Evolutionary conservation across 2,113 vertebrate species (phyloP).

Genomic region (Cebus imitator): DNA sequence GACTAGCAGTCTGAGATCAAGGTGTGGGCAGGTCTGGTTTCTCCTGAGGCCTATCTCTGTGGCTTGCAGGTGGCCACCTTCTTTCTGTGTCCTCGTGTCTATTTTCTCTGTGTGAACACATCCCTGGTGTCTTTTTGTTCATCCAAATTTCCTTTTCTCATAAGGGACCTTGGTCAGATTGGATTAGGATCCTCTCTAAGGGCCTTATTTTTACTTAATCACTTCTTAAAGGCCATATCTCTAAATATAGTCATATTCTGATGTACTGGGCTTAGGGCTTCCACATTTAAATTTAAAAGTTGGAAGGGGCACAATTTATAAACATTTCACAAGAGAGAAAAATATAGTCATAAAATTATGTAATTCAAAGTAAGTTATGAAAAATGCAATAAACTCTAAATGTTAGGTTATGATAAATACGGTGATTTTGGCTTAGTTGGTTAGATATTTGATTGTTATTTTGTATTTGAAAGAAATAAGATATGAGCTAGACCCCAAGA

Average conservation of each 20-base stretch:
- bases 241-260: not conserved
- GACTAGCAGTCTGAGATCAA: not conserved
- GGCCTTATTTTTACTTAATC: not conserved
- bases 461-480: not conserved
- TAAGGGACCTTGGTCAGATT: not conserved
- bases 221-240: not conserved
- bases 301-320: not conserved
- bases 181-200: not conserved
- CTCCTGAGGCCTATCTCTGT: not conserved
- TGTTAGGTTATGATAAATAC: not conserved
- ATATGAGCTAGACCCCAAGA: not conserved
- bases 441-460: slow-evolving; percentile 2
- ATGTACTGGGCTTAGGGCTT: not conserved
- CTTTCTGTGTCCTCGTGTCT: not conserved
- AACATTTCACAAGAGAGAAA: not conserved
- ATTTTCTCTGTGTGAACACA: not conserved
- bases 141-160: not conserved
- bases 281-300: not conserved
- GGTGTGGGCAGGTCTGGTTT: not conserved
- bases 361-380: not conserved
- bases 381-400: not conserved
- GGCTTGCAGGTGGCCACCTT: not conserved
- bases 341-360: not conserved
- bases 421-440: not conserved
- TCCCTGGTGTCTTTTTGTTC: not conserved